These are phyloP conservation scores for Apostichopus parvimensis DNA, from an alignment of 35 echinoderm and acorn worm genomes.

Conservation along the genomic window DNA sequence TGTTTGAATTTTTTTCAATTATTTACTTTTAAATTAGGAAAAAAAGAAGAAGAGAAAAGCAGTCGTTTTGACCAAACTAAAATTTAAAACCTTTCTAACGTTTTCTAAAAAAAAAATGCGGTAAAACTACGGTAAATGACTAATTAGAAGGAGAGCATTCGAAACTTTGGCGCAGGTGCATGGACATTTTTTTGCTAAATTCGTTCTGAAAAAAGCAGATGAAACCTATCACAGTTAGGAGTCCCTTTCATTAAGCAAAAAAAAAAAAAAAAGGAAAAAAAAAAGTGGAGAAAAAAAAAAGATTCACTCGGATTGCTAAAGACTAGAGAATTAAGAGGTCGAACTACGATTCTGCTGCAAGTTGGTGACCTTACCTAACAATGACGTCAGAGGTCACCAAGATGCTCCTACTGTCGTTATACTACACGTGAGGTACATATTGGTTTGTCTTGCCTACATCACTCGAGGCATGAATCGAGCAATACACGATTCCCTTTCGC, in stretches of 20 bases:
- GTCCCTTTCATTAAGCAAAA: constrained; percentile 6
- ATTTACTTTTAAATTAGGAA: too few relatives aligned
- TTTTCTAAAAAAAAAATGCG: too few relatives aligned
- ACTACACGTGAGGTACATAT: constrained; percentile 59
- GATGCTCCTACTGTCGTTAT: constrained; percentile 43
- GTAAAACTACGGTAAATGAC: too few relatives aligned
- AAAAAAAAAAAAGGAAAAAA: neutral
- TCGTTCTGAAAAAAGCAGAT: too few relatives aligned
- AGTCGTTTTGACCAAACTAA: too few relatives aligned
- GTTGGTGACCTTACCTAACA: constrained; percentile 29
- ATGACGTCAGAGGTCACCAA: constrained; percentile 32
- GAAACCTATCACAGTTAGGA: too few relatives aligned
- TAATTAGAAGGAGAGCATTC: too few relatives aligned
- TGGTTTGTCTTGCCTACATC: constrained; percentile 50
- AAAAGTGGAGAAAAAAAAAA: too few relatives aligned
- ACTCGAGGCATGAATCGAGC: constrained; percentile 42
- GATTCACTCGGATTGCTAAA: constrained; percentile 26
- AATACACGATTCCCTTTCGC: constrained; percentile 44
- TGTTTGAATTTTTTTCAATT: neutral
- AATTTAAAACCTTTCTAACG: too few relatives aligned
- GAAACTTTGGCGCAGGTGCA: too few relatives aligned
- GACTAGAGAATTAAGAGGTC: constrained; percentile 37
- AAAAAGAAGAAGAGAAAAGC: too few relatives aligned
- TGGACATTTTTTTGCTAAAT: too few relatives aligned
- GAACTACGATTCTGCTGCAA: constrained; percentile 57